Conservation (phyloP, 2,113 vertebrate genomes). For the Monopterus albus region DNA sequence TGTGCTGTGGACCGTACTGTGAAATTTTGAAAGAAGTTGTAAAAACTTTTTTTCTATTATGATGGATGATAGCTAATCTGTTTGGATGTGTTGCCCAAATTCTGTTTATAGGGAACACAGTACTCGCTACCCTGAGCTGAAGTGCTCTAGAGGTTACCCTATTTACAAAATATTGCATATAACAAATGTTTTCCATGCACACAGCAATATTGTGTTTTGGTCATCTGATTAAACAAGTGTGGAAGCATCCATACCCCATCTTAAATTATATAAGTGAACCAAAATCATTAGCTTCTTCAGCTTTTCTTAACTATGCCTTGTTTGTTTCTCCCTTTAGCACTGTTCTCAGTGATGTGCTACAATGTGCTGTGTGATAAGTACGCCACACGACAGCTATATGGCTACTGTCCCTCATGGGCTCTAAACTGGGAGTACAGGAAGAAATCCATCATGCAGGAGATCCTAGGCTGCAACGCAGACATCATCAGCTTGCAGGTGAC, state of each 20-base stretch:
- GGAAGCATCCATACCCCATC: too few relatives aligned
- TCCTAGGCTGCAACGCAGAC: conserved; percentile 93
- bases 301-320: neutral
- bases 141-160: too few relatives aligned
- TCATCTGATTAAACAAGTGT: neutral
- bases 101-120: too few relatives aligned
- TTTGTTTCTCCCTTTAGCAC: conserved; percentile 79
- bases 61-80: too few relatives aligned
- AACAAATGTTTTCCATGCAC: too few relatives aligned
- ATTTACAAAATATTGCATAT: too few relatives aligned
- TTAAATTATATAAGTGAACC: neutral
- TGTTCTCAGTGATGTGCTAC: conserved; percentile 99
- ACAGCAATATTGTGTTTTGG: neutral
- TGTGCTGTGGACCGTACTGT: too few relatives aligned
- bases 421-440: conserved; percentile 98
- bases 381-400: conserved; percentile 96
- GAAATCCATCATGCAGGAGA: conserved; percentile 99
- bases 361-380: conserved; percentile 99
- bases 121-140: too few relatives aligned
- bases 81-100: too few relatives aligned
- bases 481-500: conserved; percentile 98
- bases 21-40: too few relatives aligned
- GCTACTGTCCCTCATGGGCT: conserved; percentile 97
- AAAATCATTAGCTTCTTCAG: neutral
- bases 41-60: too few relatives aligned